Base-by-base conservation (phyloP, 37 sponge, comb jelly and placozoan genomes). In the Bolinopsis microptera region DNA sequence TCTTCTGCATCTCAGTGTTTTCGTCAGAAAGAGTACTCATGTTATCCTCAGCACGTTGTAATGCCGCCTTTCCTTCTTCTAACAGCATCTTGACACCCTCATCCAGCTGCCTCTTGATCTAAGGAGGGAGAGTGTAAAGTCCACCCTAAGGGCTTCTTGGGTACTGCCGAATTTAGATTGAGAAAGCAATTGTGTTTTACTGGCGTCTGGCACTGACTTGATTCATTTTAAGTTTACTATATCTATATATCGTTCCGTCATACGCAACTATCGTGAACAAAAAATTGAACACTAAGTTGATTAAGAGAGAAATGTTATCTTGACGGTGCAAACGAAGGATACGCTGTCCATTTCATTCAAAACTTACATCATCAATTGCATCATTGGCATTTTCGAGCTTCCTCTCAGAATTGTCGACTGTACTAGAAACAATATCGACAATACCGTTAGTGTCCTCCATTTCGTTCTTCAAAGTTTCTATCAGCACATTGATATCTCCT, bases 11-110 rank as follows among this genome's bases (percentile, higher is more conserved):
- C 61, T 86, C 90, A 35, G 3, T 86, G 61, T 86, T 86, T 23
- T 86, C 90, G 27, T 86, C 90, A 30, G 90, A 86, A 0, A 86
- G 61, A 40, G 90, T 40, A 48, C 36, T 86, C 90, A 86, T 86
- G 90, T 86, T 86, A n/a, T 86, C 40, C 90, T 86, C 90, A 39
- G 90, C 90, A n/a, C 35, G 34, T 48, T 86, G 30, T 27, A 86
- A 48, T 25, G 90, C 90, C 37, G 90, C 90, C 39, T 23, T 41
- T 16, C 90, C 90, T 25, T 86, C 90, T 38, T 86, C 90, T 3
- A 86, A 25, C 61, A 86, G 61, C 90, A 86, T 38, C 90, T 39
- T 86, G 0, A 86, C 90, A 24, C 90, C 90, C 61, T 86, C 61
- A 13, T 86, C 90, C 40, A 86, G 35, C 90, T 86, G 90, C 2